Evolutionary conservation across 2,888 invertebrate genomes (phyloP).

Genomic region (Eucriotettix oculatus): DNA sequence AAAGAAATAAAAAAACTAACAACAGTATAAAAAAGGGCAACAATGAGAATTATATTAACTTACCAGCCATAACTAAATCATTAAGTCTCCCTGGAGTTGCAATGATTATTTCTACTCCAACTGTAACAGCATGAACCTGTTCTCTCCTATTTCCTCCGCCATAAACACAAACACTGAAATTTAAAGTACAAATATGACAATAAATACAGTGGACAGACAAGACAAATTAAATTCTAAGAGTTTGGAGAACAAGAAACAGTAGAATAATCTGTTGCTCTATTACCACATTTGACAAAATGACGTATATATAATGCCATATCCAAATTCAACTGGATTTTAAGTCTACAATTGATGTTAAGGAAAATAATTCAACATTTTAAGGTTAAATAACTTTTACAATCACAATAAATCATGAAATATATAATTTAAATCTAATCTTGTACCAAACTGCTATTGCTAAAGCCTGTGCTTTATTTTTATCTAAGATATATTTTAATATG

Average conservation of each 20-base stretch:
- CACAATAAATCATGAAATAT: too few species aligned
- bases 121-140: constrained; percentile 55
- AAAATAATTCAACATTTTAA: too few species aligned
- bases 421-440: too few species aligned
- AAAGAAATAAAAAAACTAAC: background rate
- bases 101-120: constrained; percentile 86
- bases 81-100: constrained; percentile 89
- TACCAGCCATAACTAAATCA: constrained; percentile 57
- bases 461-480: too few species aligned
- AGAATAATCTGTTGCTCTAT: too few species aligned
- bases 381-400: too few species aligned
- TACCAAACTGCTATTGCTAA: too few species aligned
- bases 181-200: constrained; percentile 4
- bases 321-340: too few species aligned
- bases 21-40: background rate
- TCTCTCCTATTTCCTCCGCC: constrained; percentile 72
- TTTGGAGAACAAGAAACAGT: background rate
- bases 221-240: background rate
- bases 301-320: too few species aligned
- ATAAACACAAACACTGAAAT: constrained; percentile 64
- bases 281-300: too few species aligned
- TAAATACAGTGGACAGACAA: too few species aligned
- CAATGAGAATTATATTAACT: constrained; percentile 1
- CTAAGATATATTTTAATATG: background rate
- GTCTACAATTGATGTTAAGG: too few species aligned